Conservation (phyloP, 2,797 vertebrate genomes). For the Margarornis squamiger region DNA sequence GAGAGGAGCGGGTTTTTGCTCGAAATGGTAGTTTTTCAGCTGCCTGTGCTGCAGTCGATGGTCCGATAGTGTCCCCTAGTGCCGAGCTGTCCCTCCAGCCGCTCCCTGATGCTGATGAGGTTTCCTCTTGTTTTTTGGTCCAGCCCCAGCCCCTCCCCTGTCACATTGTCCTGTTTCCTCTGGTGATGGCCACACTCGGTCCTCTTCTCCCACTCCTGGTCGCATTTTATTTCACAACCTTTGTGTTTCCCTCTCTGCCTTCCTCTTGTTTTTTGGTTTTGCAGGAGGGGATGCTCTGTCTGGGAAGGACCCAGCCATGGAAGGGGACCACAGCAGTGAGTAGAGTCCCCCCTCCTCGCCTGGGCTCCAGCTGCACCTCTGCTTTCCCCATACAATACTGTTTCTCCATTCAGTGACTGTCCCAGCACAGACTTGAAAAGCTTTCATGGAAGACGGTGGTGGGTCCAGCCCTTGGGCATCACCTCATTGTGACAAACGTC, state of each 20-base stretch:
- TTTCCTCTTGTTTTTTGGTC: rapidly evolving
- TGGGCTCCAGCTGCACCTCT: not conserved
- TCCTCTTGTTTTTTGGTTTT: not conserved
- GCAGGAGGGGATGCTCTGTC: not conserved
- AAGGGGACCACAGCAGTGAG: not conserved
- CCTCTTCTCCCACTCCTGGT: not conserved
- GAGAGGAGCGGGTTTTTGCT: rapidly evolving
- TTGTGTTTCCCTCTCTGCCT: not conserved
- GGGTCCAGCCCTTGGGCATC: not conserved
- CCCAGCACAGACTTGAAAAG: rapidly evolving
- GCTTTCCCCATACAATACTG: not conserved
- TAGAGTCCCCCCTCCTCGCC: not conserved
- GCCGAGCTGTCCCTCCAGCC: not conserved
- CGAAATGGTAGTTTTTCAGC: rapidly evolving
- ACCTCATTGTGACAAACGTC: rapidly evolving
- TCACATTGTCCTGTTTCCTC: rapidly evolving
- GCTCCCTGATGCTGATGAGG: rapidly evolving
- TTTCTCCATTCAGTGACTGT: not conserved
- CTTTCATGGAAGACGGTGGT: not conserved
- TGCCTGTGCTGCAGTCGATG: rapidly evolving
- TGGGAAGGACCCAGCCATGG: not conserved
- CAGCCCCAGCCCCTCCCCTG: not conserved
- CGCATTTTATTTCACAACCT: not conserved
- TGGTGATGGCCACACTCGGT: not conserved
- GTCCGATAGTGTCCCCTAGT: slow-evolving; percentile 42